Evolutionary conservation across 2,797 vertebrate species (phyloP).

Genomic region (Tamandua tetradactyla): DNA sequence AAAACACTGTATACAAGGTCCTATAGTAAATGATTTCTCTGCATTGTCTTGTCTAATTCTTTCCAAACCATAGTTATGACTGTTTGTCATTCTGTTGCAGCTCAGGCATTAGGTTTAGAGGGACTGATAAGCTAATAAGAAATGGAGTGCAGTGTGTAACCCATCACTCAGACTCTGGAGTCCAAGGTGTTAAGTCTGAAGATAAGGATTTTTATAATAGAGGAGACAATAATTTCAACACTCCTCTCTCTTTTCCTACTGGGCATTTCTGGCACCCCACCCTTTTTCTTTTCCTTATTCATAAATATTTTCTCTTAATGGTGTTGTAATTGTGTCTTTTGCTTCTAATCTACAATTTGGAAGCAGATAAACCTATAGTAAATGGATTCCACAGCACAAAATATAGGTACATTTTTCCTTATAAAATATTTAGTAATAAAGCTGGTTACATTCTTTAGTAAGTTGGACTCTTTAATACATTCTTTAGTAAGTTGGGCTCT

Average conservation of each 20-base stretch:
- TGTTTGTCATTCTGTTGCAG: background rate
- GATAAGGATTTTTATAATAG: background rate
- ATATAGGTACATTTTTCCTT: background rate
- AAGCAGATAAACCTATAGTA: background rate
- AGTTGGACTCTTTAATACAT: background rate
- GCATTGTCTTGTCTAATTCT: background rate
- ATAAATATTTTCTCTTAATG: background rate
- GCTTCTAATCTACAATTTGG: background rate
- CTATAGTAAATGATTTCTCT: background rate
- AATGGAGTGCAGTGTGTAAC: background rate
- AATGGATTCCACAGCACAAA: background rate
- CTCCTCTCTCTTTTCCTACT: background rate
- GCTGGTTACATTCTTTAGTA: background rate
- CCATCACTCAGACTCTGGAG: background rate
- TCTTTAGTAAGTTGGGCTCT: background rate
- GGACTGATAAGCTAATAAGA: background rate
- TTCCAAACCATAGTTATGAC: background rate
- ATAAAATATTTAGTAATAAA: constrained; percentile 28
- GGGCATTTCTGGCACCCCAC: background rate
- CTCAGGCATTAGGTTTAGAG: background rate
- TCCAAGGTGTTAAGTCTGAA: background rate
- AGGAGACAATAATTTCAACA: background rate
- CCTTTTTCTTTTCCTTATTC: background rate
- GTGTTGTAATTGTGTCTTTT: background rate
- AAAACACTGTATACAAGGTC: background rate